Evolutionary conservation across 2,797 vertebrate species (phyloP).

Genomic region (Bovichtus diacanthus): DNA sequence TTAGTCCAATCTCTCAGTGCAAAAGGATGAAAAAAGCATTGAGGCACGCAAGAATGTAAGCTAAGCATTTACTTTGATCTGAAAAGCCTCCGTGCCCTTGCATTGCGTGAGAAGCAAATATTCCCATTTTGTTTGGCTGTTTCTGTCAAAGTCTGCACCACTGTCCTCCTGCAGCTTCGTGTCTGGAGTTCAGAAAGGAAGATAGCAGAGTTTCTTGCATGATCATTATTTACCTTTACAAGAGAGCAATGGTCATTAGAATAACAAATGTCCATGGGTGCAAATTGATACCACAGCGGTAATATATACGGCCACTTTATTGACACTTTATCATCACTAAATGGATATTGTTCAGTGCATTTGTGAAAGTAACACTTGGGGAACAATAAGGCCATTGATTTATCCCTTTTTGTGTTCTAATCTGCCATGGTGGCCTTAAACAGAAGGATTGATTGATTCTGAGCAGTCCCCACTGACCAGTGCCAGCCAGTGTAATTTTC

Average conservation of each 20-base stretch:
- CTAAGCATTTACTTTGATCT: slow-evolving; percentile 75
- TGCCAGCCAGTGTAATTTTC: slow-evolving; percentile 83
- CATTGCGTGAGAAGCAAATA: slow-evolving; percentile 59
- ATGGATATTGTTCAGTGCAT: slow-evolving; percentile 83
- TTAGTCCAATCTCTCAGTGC: slow-evolving; percentile 51
- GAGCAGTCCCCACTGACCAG: slow-evolving; percentile 84
- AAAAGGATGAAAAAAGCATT: slow-evolving; percentile 9
- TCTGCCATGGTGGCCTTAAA: slow-evolving; percentile 83
- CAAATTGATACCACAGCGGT: slow-evolving; percentile 56
- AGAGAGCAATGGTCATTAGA: slow-evolving; percentile 14
- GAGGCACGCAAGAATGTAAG: slow-evolving; percentile 64
- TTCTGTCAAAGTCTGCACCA: slow-evolving; percentile 15
- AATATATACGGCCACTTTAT: slow-evolving; percentile 88
- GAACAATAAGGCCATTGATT: slow-evolving; percentile 92
- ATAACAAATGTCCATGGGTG: slow-evolving; percentile 27
- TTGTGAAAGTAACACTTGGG: slow-evolving; percentile 87
- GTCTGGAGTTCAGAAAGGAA: slow-evolving; percentile 3
- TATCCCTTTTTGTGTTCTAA: slow-evolving; percentile 87
- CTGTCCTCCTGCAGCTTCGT: slow-evolving; percentile 23
- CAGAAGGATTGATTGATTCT: slow-evolving; percentile 85
- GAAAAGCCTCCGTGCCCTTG: slow-evolving; percentile 60
- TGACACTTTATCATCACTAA: slow-evolving; percentile 86
- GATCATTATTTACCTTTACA: slow-evolving; percentile 15
- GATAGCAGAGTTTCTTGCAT: background rate
- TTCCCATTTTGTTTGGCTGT: slow-evolving; percentile 37